Evolutionary conservation across 1,140 invertebrate genomes (phyloP), one percentile per base, ranked within the genome.

Genomic region (Musca vetustissima): DNA sequence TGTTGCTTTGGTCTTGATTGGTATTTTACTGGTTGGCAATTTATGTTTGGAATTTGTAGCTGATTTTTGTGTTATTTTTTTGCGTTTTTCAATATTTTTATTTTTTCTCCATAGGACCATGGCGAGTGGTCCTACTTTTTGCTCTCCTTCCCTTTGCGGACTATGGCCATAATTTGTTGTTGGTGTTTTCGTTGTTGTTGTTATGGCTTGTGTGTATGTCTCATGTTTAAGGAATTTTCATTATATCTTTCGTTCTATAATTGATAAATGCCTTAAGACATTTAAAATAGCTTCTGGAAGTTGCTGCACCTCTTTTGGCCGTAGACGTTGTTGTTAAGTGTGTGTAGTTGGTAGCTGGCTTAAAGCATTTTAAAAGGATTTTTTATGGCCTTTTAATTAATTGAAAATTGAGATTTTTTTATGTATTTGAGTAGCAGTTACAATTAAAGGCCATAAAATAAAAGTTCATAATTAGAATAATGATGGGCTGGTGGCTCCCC

Each of bases 211-310:
- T 28, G 28, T 52, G 21, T n/a, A n/a, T 61, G 57, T 36, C 57
- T 61, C 57, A 61, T 61, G 28, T 19, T 36, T 43, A 61, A 61
- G 57, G 57, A 43, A 61, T 61, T 36, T 61, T 11, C 17, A 43
- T 43, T 43, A 43, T 43, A 43, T 61, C 36, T 61, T 15, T 61
- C 1, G n/a, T 43, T 61, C n/a, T 59, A 61, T 61, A 61, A 61
- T 61, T 61, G 57, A 61, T 61, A 61, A 61, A 61, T 61, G 57
- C 57, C 36, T 61, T 43, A 61, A 61, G 57, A 61, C 57, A 61
- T 61, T 61, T 61, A 61, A 32, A 61, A 32, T 19, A 61, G 57
- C 57, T 61, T 32, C 57, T 61, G 57, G 57, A 43, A 36, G 36
- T 61, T 61, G 36, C 36, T 43, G 36, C 36, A 43, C 36, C 36